A percentile compares a stretch with the other conserved stretches of the same genome.
These are phyloP conservation scores for Syritta pipiens DNA, from an alignment of 2,888 invertebrate genomes.

Conservation along the genomic window DNA sequence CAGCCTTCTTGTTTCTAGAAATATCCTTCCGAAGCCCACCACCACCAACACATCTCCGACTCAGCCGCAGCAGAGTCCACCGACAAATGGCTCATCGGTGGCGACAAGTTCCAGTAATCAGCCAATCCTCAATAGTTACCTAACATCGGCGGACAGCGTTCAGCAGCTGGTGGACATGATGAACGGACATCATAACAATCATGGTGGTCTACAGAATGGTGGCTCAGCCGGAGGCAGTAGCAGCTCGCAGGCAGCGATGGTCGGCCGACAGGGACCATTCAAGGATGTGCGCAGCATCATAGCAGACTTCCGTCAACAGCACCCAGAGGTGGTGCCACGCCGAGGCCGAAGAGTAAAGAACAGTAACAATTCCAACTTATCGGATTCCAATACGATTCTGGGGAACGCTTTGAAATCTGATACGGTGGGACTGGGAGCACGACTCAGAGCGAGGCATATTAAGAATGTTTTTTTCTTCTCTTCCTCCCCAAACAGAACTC, in stretches of 20 bases:
- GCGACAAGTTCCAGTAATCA: conserved; percentile 47
- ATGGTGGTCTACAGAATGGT: conserved; percentile 57
- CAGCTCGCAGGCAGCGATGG: conserved; percentile 62
- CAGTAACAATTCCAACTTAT: conserved; percentile 69
- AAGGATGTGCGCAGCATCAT: conserved; percentile 91
- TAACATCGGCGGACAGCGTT: conserved; percentile 70
- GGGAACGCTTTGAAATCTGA: conserved; percentile 71
- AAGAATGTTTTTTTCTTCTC: conserved; percentile 57
- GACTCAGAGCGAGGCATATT: conserved; percentile 55
- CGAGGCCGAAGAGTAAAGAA: conserved; percentile 83
- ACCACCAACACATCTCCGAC: conserved; percentile 41
- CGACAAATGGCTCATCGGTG: conserved; percentile 67
- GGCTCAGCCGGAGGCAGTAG: conserved; percentile 75
- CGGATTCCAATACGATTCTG: conserved; percentile 70
- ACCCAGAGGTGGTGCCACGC: conserved; percentile 86
- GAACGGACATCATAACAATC: conserved; percentile 70
- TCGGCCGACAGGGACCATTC: conserved; percentile 87
- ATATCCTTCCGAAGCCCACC: conserved; percentile 79
- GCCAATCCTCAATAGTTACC: conserved; percentile 70
- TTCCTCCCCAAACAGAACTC: conserved; percentile 70
- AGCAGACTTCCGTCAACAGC: conserved; percentile 88
- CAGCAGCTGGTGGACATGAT: conserved; percentile 71
- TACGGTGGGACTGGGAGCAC: conserved; percentile 62
- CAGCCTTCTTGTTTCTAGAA: conserved; percentile 76
- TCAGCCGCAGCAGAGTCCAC: conserved; percentile 48